Base-by-base conservation (phyloP, 2,888 invertebrate genomes). In the Nipponacmea schrenckii region DNA sequence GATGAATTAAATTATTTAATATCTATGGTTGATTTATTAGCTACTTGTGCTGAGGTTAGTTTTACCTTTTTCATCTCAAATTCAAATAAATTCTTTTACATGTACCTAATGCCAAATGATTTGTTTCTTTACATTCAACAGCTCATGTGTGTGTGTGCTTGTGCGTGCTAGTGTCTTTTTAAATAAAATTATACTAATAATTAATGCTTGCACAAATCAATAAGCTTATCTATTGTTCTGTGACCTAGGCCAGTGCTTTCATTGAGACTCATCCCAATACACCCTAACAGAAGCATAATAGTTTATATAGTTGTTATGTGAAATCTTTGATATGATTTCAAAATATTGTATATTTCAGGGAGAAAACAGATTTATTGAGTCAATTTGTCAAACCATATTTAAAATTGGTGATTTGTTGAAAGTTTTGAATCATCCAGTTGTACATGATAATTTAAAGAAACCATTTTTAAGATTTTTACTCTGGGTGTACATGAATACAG, bases 341-440 rank as follows among this genome's bases (percentile, higher is more conserved):
- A 31, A 31, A 31, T 31, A 39, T 39, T 39, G 39, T 39, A 39
- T 7, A 68, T 75, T 76, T 8, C 76, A 86, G 86, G 88, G 88
- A 20, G 88, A 88, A 74, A 88, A 89, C 77, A 79, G 86, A n/a
- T 87, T 86, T 71, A 87, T 89, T 46, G 88, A 88, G 76, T 88
- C 88, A 0, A 87, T 89, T 72, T 87, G 88, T 76, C 88, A 88
- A 82, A 88, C 87, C 48, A 87, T 89, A 74, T 86, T 89, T 80
- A 84, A 81, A 64, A 83, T 86, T 31, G 77, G 83, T 1, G 88
- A 89, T 69, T 74, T 89, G 20, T 76, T 89, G 67, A 81, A 82
- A 64, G 83, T 87, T 14, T 76, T 88, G 46, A 87, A 83, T 73
- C 83, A 86, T 72, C 69, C 75, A 0, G 71, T 71, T 17, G 80